Conservation (phyloP, 2,888 invertebrate species). For the Yponomeuta malinellus region DNA sequence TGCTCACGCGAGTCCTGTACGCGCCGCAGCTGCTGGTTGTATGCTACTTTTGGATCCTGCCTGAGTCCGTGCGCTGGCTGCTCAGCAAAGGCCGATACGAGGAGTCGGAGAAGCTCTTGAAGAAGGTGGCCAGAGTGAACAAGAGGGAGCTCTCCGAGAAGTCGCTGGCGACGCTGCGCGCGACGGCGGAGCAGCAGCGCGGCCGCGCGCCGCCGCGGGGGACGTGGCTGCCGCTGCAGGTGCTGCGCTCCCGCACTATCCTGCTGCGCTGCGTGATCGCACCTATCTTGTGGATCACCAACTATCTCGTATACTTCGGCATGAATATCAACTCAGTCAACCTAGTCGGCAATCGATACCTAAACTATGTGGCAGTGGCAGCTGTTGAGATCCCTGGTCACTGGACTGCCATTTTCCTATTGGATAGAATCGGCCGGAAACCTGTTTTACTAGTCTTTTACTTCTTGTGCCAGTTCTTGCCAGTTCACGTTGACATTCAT, state of each 20-base stretch:
- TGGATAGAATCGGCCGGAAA: conserved; percentile 77
- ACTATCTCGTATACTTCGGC: conserved; percentile 80
- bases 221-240: conserved; percentile 39
- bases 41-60: conserved; percentile 81
- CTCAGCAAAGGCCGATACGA: conserved; percentile 78
- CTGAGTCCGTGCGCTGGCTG: conserved; percentile 87
- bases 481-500: conserved; percentile 78
- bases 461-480: conserved; percentile 76
- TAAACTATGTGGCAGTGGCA: conserved; percentile 78
- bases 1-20: conserved; percentile 80
- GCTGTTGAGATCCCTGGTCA: conserved; percentile 82
- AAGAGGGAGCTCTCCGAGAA: conserved; percentile 47
- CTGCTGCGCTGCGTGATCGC: conserved; percentile 41
- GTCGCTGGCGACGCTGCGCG: conserved; percentile 37
- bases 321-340: conserved; percentile 79
- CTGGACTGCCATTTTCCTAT: conserved; percentile 73
- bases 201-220: conserved; percentile 31
- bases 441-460: conserved; percentile 74
- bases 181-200: conserved; percentile 33
- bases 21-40: conserved; percentile 82
- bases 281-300: conserved; percentile 79
- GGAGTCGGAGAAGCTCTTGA: conserved; percentile 78
- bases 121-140: conserved; percentile 78
- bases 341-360: conserved; percentile 78
- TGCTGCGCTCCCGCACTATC: neutral